Percentiles rank a stretch among this genome's conserved stretches.
These are phyloP conservation scores for Peribatodes rhomboidaria DNA, from an alignment of 2,888 invertebrate species.

Conservation along the genomic window DNA sequence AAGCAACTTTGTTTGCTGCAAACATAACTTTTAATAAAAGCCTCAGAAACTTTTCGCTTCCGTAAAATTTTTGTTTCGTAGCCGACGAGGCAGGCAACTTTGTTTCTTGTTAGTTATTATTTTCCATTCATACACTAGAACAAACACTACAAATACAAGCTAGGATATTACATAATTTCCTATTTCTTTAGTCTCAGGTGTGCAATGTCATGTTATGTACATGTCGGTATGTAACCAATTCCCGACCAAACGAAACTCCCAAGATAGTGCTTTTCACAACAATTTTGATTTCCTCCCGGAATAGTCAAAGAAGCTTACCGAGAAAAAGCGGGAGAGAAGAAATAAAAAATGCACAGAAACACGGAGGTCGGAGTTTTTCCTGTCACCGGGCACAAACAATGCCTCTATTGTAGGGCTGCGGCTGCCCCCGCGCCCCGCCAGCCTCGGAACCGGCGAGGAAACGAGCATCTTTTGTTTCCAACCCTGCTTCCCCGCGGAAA, in stretches of 20 bases:
- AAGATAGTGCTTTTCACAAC: conserved; percentile 70
- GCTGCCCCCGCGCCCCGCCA: conserved; percentile 53
- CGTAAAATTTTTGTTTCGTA: conserved; percentile 26
- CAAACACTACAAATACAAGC: neutral
- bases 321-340: conserved; percentile 70
- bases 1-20: conserved; percentile 48
- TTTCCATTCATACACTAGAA: neutral
- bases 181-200: conserved; percentile 14
- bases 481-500: conserved; percentile 72
- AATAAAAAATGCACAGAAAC: conserved; percentile 86
- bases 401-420: conserved; percentile 76
- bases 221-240: conserved; percentile 13
- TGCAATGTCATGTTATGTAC: neutral
- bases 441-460: conserved; percentile 73
- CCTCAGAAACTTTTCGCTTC: conserved; percentile 39
- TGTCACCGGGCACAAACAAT: conserved; percentile 86
- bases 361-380: conserved; percentile 86
- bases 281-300: conserved; percentile 77
- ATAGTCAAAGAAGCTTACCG: conserved; percentile 79
- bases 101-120: conserved; percentile 26
- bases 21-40: conserved; percentile 52
- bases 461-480: conserved; percentile 85
- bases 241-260: conserved; percentile 46
- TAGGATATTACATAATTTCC: conserved; percentile 5
- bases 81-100: conserved; percentile 26